Conservation (phyloP, 2,113 vertebrate species). For the Sinocyclocheilus anshuiensis region DNA sequence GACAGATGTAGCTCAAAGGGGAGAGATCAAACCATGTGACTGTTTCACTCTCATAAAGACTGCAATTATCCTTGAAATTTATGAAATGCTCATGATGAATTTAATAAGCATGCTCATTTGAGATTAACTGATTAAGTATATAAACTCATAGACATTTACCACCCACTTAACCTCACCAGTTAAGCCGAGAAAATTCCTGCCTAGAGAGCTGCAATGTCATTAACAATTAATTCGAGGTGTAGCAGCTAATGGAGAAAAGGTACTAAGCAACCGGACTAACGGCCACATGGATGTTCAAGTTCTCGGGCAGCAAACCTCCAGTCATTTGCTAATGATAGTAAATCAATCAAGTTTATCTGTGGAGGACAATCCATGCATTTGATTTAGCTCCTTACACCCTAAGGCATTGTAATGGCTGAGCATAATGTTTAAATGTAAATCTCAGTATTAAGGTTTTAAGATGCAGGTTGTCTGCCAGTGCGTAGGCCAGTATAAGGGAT, state of each 20-base stretch:
- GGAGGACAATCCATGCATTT: background rate
- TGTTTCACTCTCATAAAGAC: background rate
- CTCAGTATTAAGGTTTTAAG: constrained; percentile 19
- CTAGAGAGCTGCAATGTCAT: background rate
- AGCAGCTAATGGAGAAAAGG: constrained; percentile 13
- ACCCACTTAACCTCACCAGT: background rate
- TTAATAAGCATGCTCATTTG: constrained; percentile 11
- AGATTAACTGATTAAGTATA: background rate
- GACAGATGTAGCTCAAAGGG: background rate
- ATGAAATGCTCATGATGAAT: constrained; percentile 8
- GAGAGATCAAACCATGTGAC: background rate
- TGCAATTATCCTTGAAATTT: background rate
- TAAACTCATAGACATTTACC: background rate
- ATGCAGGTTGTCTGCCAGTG: background rate
- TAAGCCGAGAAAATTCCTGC: background rate
- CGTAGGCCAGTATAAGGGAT: background rate
- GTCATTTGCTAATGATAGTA: background rate
- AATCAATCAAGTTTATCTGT: background rate
- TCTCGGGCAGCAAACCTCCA: background rate
- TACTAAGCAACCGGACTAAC: background rate
- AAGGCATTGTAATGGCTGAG: background rate
- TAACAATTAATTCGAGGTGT: background rate
- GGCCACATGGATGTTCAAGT: background rate
- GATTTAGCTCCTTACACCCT: background rate
- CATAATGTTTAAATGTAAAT: background rate